These are phyloP conservation scores for Silurus aristotelis DNA, from an alignment of 2,797 vertebrate species.

Conservation along the genomic window DNA sequence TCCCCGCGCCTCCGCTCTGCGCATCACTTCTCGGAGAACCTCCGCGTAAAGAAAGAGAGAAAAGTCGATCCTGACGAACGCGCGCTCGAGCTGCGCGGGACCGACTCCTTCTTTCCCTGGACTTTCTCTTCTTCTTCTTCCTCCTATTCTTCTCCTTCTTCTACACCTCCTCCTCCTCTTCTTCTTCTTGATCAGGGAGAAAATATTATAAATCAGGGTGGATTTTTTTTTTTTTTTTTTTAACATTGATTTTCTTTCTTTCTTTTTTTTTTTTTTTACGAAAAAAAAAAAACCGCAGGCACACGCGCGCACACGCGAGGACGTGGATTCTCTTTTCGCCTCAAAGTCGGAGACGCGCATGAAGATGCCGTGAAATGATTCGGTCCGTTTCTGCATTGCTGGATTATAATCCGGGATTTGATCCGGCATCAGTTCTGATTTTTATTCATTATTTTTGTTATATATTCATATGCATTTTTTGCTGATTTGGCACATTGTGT, in stretches of 20 bases:
- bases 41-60: background rate
- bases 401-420: background rate
- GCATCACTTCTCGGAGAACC: constrained; percentile 9
- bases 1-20: background rate
- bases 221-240: constrained; percentile 17
- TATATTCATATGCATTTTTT: background rate
- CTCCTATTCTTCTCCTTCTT: background rate
- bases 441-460: too few species aligned
- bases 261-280: too few species aligned
- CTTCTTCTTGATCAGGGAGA: background rate
- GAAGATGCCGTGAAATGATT: too few species aligned
- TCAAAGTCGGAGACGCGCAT: too few species aligned
- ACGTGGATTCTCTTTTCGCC: too few species aligned
- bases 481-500: constrained; percentile 14
- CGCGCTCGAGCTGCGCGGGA: constrained; percentile 3
- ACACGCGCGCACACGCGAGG: too few species aligned
- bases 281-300: too few species aligned
- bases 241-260: too few species aligned
- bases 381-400: background rate
- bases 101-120: background rate
- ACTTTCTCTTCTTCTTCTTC: background rate
- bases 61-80: constrained; percentile 1
- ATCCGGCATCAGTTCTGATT: background rate
- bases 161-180: background rate
- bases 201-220: background rate